A percentile compares a stretch with the other conserved stretches of the same genome.
Conservation (phyloP, 1,140 invertebrate species). For the Hylyphantes graminicola region DNA sequence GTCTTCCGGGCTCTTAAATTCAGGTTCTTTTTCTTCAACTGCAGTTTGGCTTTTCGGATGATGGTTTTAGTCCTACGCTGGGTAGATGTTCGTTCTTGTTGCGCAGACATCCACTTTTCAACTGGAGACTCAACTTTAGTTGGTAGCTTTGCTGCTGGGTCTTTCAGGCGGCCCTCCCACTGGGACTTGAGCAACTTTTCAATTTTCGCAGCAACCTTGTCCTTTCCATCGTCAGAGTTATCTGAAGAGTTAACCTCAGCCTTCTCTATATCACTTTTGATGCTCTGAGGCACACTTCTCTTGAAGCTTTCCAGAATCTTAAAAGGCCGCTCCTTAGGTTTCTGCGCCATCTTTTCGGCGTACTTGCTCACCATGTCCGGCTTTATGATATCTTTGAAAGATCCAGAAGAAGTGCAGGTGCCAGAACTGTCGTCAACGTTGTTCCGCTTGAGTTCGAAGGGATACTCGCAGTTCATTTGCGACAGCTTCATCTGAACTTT, state of each 20-base stretch:
- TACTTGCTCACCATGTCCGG: constrained; percentile 62
- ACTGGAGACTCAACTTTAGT: constrained; percentile 35
- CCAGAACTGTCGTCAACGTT: constrained; percentile 28
- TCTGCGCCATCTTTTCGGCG: constrained; percentile 64
- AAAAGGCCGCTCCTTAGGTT: constrained; percentile 46
- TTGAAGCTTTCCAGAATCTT: constrained; percentile 38
- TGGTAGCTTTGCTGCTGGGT: constrained; percentile 39
- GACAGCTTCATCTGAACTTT: constrained; percentile 67
- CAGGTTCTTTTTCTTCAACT: constrained; percentile 62
- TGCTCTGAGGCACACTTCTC: neutral
- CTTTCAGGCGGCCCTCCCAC: constrained; percentile 65
- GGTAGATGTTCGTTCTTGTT: constrained; percentile 51
- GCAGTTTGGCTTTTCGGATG: constrained; percentile 63
- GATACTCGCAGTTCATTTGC: constrained; percentile 46
- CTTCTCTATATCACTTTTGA: constrained; percentile 28
- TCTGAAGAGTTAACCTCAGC: constrained; percentile 14
- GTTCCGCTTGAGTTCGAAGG: constrained; percentile 30
- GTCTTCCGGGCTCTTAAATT: constrained; percentile 37
- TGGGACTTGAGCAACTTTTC: constrained; percentile 65
- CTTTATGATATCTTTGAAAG: constrained; percentile 61
- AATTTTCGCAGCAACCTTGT: constrained; percentile 65
- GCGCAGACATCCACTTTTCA: constrained; percentile 45
- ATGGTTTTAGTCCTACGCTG: constrained; percentile 62
- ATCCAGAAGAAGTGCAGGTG: constrained; percentile 42
- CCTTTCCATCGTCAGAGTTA: constrained; percentile 42